Conservation (phyloP, 2,888 invertebrate genomes). For the Vannuccia rotundouncinata region DNA sequence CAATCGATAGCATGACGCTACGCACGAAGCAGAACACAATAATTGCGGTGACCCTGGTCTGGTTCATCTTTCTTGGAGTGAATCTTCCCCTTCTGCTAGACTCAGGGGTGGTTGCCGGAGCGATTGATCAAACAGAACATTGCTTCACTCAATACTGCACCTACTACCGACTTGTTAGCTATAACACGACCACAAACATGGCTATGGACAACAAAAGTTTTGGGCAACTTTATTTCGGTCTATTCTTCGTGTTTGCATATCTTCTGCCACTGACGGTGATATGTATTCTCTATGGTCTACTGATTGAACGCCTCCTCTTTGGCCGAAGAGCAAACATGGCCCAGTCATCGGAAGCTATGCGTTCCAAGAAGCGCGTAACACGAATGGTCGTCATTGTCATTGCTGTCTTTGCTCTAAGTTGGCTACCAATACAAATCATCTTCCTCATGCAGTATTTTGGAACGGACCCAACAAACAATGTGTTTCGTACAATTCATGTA, state of each 20-base stretch:
- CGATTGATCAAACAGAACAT: background rate
- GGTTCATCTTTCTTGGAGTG: constrained; percentile 58
- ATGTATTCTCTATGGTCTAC: constrained; percentile 76
- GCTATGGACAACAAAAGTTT: background rate
- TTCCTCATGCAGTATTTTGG: constrained; percentile 64
- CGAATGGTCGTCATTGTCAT: constrained; percentile 84
- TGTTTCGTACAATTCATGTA: constrained; percentile 58
- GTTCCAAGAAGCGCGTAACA: constrained; percentile 79
- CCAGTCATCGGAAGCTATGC: constrained; percentile 69
- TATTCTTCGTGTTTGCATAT: constrained; percentile 33
- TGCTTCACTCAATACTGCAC: constrained; percentile 34
- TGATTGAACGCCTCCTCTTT: constrained; percentile 79
- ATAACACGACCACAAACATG: constrained; percentile 11
- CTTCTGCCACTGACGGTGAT: constrained; percentile 76
- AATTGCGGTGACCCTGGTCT: constrained; percentile 69
- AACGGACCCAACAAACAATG: constrained; percentile 58
- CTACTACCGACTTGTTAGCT: constrained; percentile 62
- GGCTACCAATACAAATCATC: constrained; percentile 81
- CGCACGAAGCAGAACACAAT: constrained; percentile 75
- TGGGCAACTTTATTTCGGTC: constrained; percentile 14
- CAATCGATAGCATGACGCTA: constrained; percentile 75
- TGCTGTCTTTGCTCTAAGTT: constrained; percentile 82
- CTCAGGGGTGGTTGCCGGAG: constrained; percentile 24
- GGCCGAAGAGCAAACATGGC: constrained; percentile 63
- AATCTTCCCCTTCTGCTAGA: constrained; percentile 28